Conservation (phyloP, 2,888 invertebrate genomes). For the Meteorus colon region DNA sequence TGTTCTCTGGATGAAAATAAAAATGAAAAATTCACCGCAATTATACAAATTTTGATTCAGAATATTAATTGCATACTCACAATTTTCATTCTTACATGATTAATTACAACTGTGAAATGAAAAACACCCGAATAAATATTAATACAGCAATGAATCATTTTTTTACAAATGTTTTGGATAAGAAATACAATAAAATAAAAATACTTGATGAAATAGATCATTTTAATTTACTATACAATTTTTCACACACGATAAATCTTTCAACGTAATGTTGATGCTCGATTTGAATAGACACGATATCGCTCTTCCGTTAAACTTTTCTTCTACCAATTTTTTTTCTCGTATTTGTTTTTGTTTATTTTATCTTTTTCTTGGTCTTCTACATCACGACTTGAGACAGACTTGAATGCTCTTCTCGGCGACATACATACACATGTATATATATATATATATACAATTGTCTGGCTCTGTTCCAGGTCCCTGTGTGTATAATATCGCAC, state of each 20-base stretch:
- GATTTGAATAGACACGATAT: conserved; percentile 31
- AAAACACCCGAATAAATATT: no score
- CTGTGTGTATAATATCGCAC: conserved; percentile 7
- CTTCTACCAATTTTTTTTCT: conserved; percentile 15
- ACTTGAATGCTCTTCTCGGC: neutral
- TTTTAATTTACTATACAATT: conserved; percentile 24
- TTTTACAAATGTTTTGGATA: neutral
- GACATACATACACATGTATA: conserved; percentile 11
- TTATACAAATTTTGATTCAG: no score
- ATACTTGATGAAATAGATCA: conserved; percentile 18
- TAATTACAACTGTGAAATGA: no score
- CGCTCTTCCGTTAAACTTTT: conserved; percentile 23
- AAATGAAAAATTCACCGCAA: no score
- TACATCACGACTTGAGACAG: neutral
- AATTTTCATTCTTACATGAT: no score
- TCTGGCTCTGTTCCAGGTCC: neutral
- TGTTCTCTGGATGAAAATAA: no score
- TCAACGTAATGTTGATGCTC: conserved; percentile 23
- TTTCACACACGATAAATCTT: conserved; percentile 23
- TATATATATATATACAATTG: neutral
- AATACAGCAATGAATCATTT: no score
- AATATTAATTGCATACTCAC: no score
- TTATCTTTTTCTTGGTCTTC: neutral
- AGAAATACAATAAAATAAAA: neutral
- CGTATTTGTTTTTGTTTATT: conserved; percentile 17